A percentile compares a stretch with the other conserved stretches of the same genome.
These are phyloP conservation scores for Idaea straminata DNA, from an alignment of 2,888 invertebrate species.

Conservation along the genomic window DNA sequence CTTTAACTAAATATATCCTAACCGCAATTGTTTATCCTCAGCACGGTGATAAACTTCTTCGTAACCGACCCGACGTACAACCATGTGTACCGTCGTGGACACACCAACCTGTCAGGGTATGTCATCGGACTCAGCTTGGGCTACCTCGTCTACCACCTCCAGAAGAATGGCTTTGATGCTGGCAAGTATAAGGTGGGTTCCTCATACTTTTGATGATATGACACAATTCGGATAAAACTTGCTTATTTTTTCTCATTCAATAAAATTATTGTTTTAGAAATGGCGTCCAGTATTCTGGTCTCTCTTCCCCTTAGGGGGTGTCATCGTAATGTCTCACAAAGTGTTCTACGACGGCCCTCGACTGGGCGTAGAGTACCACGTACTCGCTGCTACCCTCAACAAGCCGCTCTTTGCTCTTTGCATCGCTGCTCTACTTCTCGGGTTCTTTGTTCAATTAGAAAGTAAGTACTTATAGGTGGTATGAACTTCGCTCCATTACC, in stretches of 20 bases:
- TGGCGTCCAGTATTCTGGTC: constrained; percentile 37
- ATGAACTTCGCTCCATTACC: no score
- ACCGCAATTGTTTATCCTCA: constrained; percentile 18
- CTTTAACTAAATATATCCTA: background rate
- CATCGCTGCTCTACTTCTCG: constrained; percentile 26
- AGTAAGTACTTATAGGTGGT: constrained; percentile 34
- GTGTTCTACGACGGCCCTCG: constrained; percentile 38
- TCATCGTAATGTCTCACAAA: constrained; percentile 26
- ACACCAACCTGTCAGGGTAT: constrained; percentile 49
- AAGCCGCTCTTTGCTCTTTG: constrained; percentile 38
- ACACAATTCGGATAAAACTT: background rate
- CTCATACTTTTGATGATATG: no score
- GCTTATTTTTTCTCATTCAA: background rate
- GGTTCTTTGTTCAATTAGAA: constrained; percentile 41
- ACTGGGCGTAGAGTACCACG: constrained; percentile 24
- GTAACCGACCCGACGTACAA: constrained; percentile 36
- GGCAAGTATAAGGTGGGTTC: constrained; percentile 36
- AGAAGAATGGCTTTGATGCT: constrained; percentile 30
- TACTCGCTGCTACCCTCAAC: constrained; percentile 31
- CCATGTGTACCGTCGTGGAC: constrained; percentile 44
- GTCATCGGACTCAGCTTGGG: constrained; percentile 47
- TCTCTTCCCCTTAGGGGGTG: constrained; percentile 27
- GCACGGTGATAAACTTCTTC: constrained; percentile 29
- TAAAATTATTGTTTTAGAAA: constrained; percentile 34
- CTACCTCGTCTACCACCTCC: constrained; percentile 41